phyloP scores from a whole-genome alignment of 2,888 invertebrate species.

The Chaetogeoica ovagalla region DNA sequence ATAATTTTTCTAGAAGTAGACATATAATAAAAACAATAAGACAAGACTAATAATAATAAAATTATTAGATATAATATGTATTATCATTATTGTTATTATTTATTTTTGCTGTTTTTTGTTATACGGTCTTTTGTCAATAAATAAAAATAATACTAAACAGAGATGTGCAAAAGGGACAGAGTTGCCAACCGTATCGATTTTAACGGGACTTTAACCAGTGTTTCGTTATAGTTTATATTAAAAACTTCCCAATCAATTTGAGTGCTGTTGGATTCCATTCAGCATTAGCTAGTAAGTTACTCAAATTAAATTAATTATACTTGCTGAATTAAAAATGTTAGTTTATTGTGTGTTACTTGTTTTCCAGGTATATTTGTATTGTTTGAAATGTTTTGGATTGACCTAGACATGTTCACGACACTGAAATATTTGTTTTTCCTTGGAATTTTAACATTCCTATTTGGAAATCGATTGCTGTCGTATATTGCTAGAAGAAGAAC shows the following conservation, averaged over 20 bases:
- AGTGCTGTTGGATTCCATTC: conserved; percentile 88
- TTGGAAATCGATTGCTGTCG: conserved; percentile 88
- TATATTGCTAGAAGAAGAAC: conserved; percentile 67
- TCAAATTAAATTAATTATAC: background rate
- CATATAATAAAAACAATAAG: too few species aligned
- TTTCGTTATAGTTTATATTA: conserved; percentile 82
- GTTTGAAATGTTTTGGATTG: conserved; percentile 89
- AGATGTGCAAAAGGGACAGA: too few species aligned
- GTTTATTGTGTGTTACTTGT: too few species aligned
- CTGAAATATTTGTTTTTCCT: conserved; percentile 84
- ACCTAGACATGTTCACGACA: conserved; percentile 94
- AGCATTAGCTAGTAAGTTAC: conserved; percentile 75
- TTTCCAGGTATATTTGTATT: conserved; percentile 78
- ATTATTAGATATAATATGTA: too few species aligned
- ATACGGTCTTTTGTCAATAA: too few species aligned
- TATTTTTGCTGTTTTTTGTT: too few species aligned
- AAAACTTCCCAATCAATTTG: conserved; percentile 75
- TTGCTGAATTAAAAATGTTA: background rate
- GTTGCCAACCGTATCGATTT: too few species aligned
- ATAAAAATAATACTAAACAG: too few species aligned
- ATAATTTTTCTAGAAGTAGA: too few species aligned
- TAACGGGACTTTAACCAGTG: too few species aligned
- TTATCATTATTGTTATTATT: too few species aligned
- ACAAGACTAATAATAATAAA: too few species aligned
- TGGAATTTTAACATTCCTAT: conserved; percentile 86